Conservation (phyloP, 1,140 invertebrate species). For the Bactericera cockerelli region DNA sequence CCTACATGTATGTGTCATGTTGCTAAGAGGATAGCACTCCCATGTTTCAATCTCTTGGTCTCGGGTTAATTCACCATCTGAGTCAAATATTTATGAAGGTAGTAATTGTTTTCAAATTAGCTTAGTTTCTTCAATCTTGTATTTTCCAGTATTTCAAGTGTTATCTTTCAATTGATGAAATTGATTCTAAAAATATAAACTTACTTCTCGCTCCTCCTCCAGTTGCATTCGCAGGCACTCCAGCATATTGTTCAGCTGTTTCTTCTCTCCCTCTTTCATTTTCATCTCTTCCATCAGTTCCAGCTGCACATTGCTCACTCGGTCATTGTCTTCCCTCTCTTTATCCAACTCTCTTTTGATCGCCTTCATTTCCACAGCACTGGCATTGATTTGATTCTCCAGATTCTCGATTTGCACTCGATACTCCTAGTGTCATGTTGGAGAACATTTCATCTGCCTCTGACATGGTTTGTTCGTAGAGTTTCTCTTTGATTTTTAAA, state of each 20-base stretch:
- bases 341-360: conserved; percentile 10
- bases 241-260: background rate
- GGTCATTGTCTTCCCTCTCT: conserved; percentile 15
- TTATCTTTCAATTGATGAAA: too few species aligned
- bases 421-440: conserved; percentile 46
- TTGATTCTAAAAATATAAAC: too few species aligned
- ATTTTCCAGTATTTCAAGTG: too few species aligned
- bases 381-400: conserved; percentile 21
- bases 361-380: background rate
- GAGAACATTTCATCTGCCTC: conserved; percentile 57
- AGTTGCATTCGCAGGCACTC: conserved; percentile 10
- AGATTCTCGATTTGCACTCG: conserved; percentile 32
- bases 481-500: conserved; percentile 33
- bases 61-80: too few species aligned
- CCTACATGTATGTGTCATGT: too few species aligned
- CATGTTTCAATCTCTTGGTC: too few species aligned
- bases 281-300: conserved; percentile 13
- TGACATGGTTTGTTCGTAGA: conserved; percentile 53
- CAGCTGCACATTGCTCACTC: conserved; percentile 13
- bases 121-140: too few species aligned
- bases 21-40: too few species aligned
- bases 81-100: too few species aligned
- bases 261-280: conserved; percentile 21
- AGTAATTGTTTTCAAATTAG: too few species aligned
- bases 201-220: conserved; percentile 10